These are phyloP conservation scores for Sesia bembeciformis DNA, from an alignment of 2,888 invertebrate genomes.

Conservation along the genomic window DNA sequence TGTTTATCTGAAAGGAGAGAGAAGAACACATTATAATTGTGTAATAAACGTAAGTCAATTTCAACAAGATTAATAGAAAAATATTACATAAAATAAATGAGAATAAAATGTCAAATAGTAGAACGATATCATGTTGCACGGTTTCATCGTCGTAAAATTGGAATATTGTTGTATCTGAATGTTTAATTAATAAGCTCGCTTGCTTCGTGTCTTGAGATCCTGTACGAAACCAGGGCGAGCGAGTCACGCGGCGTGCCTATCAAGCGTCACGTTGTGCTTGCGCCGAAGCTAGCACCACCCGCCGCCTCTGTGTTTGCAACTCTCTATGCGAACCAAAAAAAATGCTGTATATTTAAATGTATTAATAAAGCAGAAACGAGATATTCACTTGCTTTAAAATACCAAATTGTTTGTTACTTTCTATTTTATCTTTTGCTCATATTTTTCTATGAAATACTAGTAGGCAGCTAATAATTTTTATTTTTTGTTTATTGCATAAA, in stretches of 20 bases:
- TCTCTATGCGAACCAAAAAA: no score
- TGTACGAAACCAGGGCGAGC: conserved; percentile 64
- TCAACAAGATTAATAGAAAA: no score
- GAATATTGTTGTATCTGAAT: conserved; percentile 22
- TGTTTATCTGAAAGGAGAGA: conserved; percentile 40
- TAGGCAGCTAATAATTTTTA: not conserved
- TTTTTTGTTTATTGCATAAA: not conserved
- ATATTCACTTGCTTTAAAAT: no score
- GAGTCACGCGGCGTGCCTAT: conserved; percentile 58
- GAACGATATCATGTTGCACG: conserved; percentile 12
- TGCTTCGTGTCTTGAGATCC: conserved; percentile 47
- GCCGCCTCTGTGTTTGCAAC: no score
- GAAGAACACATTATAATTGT: conserved; percentile 13
- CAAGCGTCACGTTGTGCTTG: conserved; percentile 25
- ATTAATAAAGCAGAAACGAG: no score
- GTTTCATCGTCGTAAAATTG: conserved; percentile 1
- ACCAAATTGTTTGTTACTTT: no score
- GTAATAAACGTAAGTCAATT: not conserved
- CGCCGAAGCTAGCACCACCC: not conserved
- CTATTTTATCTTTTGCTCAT: no score
- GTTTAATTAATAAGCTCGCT: conserved; percentile 47
- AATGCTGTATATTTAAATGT: no score
- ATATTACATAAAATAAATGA: no score
- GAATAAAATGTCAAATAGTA: not conserved
- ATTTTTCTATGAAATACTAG: not conserved